Evolutionary conservation across 2,797 vertebrate genomes (phyloP), one percentile per base, ranked within the genome.

Genomic region (Alca torda): DNA sequence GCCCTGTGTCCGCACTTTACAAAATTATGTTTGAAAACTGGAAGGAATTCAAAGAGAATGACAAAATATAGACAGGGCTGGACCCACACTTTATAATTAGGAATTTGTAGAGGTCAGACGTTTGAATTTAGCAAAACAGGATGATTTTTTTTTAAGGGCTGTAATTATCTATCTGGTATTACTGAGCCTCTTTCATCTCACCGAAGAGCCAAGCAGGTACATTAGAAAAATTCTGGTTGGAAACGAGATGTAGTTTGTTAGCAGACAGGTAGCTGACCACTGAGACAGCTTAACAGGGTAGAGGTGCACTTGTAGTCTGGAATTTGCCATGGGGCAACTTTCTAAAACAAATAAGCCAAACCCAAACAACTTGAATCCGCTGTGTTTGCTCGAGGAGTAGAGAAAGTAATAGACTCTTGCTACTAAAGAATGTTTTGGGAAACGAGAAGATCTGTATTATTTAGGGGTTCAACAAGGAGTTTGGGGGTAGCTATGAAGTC

Each of bases 21-120:
- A n/a, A 83, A 93, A 91, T 39, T 37, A 39, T 72, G 15, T 92
- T 84, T 67, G 67, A 94, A 81, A 93, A 37, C 18, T 79, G 59
- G 51, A 95, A 86, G 23, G 59, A 91, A 84, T 93, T 88, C 35
- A 90, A 73, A 95, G 65, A 65, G 28, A 86, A 69, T 68, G 54
- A 56, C 35, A 88, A 88, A 95, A 86, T 70, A 74, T 16, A 70
- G 87, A 19, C 31, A 70, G 31, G 59, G 35, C 54, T 86, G 69
- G 20, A 73, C 20, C 3, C 13, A 18, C 1, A 5, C 43, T 81
- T 81, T 93, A 56, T 67, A 90, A 53, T 88, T 69, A 91, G 14
- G 63, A 54, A 82, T 84, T 30, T 57, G 37, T 74, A 90, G 80
- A 87, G 33, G 20, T 79, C 73, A 90, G 8, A 10, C 19, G 65